phyloP scores from a whole-genome alignment of 2,888 invertebrate genomes.

The Diadegma fenestrale region DNA sequence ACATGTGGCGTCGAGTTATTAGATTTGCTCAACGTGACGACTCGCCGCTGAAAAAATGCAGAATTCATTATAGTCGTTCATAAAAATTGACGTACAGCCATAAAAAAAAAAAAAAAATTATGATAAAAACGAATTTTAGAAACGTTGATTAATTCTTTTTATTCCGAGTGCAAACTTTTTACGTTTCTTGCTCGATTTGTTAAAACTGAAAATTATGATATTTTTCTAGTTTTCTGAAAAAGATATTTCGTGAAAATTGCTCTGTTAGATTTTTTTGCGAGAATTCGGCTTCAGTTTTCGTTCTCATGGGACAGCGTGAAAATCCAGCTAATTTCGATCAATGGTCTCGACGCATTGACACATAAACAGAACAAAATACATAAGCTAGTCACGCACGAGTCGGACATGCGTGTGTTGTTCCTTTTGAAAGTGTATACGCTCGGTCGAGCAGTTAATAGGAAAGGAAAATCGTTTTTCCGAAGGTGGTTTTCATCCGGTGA shows the following conservation, averaged over 20 bases:
- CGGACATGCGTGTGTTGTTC: slow-evolving; percentile 28
- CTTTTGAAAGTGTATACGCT: slow-evolving; percentile 26
- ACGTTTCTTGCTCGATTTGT: not conserved
- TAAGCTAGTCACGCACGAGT: slow-evolving; percentile 18
- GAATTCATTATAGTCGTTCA: not conserved
- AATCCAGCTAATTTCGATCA: slow-evolving; percentile 64
- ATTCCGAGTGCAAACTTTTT: not conserved
- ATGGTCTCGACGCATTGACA: slow-evolving; percentile 33
- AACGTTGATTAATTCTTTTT: not conserved
- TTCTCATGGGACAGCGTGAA: slow-evolving; percentile 47
- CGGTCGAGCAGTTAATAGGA: slow-evolving; percentile 62
- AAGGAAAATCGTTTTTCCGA: slow-evolving; percentile 65
- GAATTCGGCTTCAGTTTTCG: slow-evolving; percentile 23
- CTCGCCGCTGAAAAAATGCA: slow-evolving; percentile 20
- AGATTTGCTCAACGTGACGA: slow-evolving; percentile 38
- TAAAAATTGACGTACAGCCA: not conserved
- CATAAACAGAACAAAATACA: slow-evolving; percentile 2
- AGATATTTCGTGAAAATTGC: slow-evolving; percentile 32
- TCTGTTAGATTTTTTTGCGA: slow-evolving; percentile 45
- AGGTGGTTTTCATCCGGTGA: slow-evolving; percentile 39
- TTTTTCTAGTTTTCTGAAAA: not conserved
- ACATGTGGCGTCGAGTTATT: slow-evolving; percentile 39
- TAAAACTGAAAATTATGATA: no score
- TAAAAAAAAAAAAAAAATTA: not conserved
- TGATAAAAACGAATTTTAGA: not conserved